Evolutionary conservation across 2,797 vertebrate species (phyloP).

Genomic region (Leptatherina wallacei): DNA sequence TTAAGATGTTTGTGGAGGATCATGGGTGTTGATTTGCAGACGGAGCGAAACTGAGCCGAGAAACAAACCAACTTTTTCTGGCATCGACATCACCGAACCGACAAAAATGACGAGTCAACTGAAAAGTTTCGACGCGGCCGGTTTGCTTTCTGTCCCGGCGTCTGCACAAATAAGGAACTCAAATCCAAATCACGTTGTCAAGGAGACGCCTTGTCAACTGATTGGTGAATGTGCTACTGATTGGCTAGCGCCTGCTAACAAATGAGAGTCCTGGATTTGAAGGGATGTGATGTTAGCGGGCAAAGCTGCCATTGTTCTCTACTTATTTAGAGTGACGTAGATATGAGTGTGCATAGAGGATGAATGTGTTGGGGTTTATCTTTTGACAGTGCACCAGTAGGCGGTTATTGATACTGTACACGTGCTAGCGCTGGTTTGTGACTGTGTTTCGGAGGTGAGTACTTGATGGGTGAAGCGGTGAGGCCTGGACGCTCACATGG

Average conservation of each 20-base stretch:
- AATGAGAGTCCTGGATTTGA: conserved; percentile 51
- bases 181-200: neutral
- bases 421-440: conserved; percentile 32
- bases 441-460: conserved; percentile 33
- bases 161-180: conserved; percentile 39
- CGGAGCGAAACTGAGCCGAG: conserved; percentile 57
- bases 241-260: conserved; percentile 45
- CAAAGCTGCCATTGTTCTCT: conserved; percentile 38
- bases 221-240: conserved; percentile 69
- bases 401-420: conserved; percentile 38
- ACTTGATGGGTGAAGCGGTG: conserved; percentile 48
- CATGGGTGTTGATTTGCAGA: conserved; percentile 54
- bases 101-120: too few relatives aligned
- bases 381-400: conserved; percentile 20
- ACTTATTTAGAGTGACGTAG: conserved; percentile 35
- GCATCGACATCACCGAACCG: too few relatives aligned
- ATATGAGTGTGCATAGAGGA: conserved; percentile 37
- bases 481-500: conserved; percentile 43
- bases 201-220: conserved; percentile 56
- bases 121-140: neutral
- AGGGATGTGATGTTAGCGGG: conserved; percentile 39
- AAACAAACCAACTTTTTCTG: neutral
- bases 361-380: conserved; percentile 54
- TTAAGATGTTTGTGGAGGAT: conserved; percentile 35
- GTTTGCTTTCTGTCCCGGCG: conserved; percentile 25